phyloP scores from a whole-genome alignment of 53 echinoderm and acorn worm genomes.

The Crossaster papposus region DNA sequence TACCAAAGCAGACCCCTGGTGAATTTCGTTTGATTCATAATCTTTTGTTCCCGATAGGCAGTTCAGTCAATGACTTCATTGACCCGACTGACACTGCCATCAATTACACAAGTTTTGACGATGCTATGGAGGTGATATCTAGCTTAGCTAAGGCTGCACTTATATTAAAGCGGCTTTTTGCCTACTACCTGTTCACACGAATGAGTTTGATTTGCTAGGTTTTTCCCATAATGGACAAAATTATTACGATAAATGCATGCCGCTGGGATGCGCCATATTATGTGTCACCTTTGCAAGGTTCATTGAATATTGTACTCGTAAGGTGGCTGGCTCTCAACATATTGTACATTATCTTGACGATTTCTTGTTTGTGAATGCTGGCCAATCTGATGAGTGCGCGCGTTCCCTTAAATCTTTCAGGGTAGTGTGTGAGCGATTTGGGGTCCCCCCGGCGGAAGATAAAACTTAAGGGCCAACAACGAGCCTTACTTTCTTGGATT shows the following conservation, averaged over 20 bases:
- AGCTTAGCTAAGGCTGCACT: neutral
- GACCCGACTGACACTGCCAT: neutral
- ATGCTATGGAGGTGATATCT: constrained; percentile 15
- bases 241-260: constrained; percentile 42
- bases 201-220: constrained; percentile 35
- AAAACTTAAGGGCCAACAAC: constrained; percentile 12
- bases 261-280: constrained; percentile 19
- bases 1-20: constrained; percentile 26
- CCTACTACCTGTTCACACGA: constrained; percentile 30
- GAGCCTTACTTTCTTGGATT: neutral
- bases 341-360: constrained; percentile 45
- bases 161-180: constrained; percentile 33
- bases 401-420: neutral
- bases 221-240: neutral
- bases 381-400: neutral
- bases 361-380: constrained; percentile 9
- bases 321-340: neutral
- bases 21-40: constrained; percentile 41
- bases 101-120: constrained; percentile 33
- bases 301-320: no score
- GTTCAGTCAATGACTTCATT: constrained; percentile 39
- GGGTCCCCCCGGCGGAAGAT: neutral
- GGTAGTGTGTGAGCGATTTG: constrained; percentile 49
- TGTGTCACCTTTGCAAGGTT: neutral
- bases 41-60: constrained; percentile 4